phyloP scores from a whole-genome alignment of 2,888 invertebrate genomes.

The Pristionchus maxplancki region DNA sequence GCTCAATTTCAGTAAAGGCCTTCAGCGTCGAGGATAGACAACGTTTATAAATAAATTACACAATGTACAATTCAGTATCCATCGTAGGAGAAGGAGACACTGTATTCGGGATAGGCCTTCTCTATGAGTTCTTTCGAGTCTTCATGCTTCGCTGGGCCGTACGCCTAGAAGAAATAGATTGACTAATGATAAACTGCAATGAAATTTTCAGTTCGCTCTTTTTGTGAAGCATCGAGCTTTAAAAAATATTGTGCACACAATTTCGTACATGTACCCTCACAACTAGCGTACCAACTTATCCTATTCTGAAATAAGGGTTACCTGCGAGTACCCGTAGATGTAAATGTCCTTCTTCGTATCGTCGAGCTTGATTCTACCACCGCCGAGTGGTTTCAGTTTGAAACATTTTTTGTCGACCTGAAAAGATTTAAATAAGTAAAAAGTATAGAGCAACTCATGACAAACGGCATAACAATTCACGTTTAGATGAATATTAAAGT shows the following conservation, averaged over 20 bases:
- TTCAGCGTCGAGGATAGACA: neutral
- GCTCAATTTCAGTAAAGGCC: neutral
- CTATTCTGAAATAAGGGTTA: constrained; percentile 64
- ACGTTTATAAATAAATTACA: constrained; percentile 11
- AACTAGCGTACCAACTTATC: no score
- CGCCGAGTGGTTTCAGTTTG: constrained; percentile 85
- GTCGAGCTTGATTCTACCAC: constrained; percentile 92
- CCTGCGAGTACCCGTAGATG: constrained; percentile 94
- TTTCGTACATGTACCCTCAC: no score
- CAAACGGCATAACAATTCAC: neutral
- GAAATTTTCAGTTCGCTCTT: no score
- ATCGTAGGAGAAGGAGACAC: constrained; percentile 46
- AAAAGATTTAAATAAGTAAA: neutral
- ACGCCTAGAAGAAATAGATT: constrained; percentile 17
- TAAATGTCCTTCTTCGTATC: constrained; percentile 86
- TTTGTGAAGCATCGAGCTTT: no score
- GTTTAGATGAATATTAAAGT: no score
- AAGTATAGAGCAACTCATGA: no score
- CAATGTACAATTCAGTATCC: constrained; percentile 39
- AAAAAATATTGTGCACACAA: no score
- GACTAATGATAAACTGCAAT: neutral
- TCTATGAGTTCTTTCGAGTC: constrained; percentile 42
- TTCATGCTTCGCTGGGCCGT: constrained; percentile 52
- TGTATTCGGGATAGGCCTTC: constrained; percentile 49
- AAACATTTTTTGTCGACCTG: constrained; percentile 53